Percentiles rank a stretch among this genome's conserved stretches.
Conservation (phyloP, 2,888 invertebrate species). For the Eupithecia inturbata region DNA sequence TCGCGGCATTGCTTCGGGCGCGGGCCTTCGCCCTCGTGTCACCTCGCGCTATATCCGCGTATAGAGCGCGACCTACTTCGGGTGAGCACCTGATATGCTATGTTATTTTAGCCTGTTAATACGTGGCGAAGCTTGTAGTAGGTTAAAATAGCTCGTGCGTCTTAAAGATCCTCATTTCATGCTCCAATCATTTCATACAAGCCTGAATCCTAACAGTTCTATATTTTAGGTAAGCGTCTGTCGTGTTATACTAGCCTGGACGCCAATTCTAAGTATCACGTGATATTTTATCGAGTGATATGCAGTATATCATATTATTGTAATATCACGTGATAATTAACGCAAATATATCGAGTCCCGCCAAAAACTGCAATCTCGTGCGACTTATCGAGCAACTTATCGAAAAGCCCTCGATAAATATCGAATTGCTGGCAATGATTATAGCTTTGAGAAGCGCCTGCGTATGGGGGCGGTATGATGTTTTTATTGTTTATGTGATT, state of each 20-base stretch:
- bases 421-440: too few relatives aligned
- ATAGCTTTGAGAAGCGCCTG: too few relatives aligned
- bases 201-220: background rate
- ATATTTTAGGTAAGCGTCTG: slow-evolving; percentile 22
- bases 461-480: too few relatives aligned
- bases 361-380: too few relatives aligned
- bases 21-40: slow-evolving; percentile 88
- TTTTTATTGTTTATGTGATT: too few relatives aligned
- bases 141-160: background rate
- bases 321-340: too few relatives aligned
- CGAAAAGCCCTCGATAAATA: too few relatives aligned
- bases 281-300: too few relatives aligned
- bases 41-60: slow-evolving; percentile 85
- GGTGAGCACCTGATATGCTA: slow-evolving; percentile 55
- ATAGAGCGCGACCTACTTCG: slow-evolving; percentile 77
- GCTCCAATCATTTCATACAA: background rate
- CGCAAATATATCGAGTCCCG: too few relatives aligned
- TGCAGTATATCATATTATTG: too few relatives aligned
- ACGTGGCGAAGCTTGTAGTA: background rate
- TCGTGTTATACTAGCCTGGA: background rate
- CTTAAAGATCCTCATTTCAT: background rate
- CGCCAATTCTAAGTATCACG: too few relatives aligned
- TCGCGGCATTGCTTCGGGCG: slow-evolving; percentile 87
- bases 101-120: slow-evolving; percentile 17
- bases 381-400: too few relatives aligned